A percentile compares a stretch with the other conserved stretches of the same genome.
Conservation (phyloP, 2,113 vertebrate genomes). For the Aphyosemion australe region DNA sequence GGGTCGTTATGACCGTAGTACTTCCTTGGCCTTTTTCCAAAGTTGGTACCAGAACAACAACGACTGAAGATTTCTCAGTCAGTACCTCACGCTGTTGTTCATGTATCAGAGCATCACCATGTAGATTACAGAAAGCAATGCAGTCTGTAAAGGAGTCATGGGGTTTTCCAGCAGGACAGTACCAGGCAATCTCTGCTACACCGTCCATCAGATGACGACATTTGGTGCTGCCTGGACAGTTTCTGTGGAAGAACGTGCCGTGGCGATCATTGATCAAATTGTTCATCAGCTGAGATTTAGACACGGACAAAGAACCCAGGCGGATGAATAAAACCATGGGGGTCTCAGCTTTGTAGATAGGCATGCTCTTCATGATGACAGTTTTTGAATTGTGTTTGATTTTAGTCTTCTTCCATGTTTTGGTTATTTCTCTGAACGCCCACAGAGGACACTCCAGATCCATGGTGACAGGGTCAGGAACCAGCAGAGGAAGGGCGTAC, state of each 20-base stretch:
- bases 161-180: too few relatives aligned
- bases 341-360: conserved; percentile 63
- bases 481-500: conserved; percentile 22
- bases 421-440: too few relatives aligned
- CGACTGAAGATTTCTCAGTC: conserved; percentile 65
- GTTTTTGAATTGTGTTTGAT: too few relatives aligned
- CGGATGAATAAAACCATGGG: conserved; percentile 78
- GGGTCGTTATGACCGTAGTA: too few relatives aligned
- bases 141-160: too few relatives aligned
- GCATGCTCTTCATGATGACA: conserved; percentile 48
- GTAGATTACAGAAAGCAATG: too few relatives aligned
- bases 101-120: too few relatives aligned
- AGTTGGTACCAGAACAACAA: conserved; percentile 63
- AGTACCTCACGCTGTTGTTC: conserved; percentile 65
- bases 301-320: conserved; percentile 73
- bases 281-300: conserved; percentile 82
- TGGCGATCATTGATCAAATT: conserved; percentile 68
- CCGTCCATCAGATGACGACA: too few relatives aligned
- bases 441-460: conserved; percentile 67
- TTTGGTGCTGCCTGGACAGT: too few relatives aligned
- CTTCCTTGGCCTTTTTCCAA: conserved; percentile 23
- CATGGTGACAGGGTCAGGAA: conserved; percentile 8
- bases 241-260: conserved; percentile 73
- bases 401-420: too few relatives aligned
- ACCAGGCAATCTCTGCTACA: too few relatives aligned